Evolutionary conservation across 2,888 invertebrate species (phyloP).

Genomic region (Apocheima hispidaria): DNA sequence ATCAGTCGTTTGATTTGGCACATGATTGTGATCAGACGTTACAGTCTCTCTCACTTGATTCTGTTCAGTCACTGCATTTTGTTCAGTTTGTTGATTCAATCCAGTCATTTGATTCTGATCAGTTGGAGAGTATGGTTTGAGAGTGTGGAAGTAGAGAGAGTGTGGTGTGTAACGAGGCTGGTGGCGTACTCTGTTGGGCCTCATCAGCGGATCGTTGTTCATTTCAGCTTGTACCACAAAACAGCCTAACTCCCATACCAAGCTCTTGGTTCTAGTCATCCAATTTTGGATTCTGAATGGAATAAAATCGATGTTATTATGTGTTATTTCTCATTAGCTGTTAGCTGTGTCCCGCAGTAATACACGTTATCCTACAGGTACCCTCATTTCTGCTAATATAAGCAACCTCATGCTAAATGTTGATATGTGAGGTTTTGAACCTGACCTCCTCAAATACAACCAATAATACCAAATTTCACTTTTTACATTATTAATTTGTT

Average conservation of each 20-base stretch:
- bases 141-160: background rate
- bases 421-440: too few species aligned
- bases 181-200: background rate
- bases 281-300: slow-evolving; percentile 1
- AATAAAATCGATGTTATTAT: background rate
- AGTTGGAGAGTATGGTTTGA: background rate
- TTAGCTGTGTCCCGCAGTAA: too few species aligned
- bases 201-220: slow-evolving; percentile 5
- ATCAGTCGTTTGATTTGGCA: background rate
- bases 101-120: background rate
- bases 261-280: background rate
- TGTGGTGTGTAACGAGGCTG: background rate
- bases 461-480: too few species aligned
- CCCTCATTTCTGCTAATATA: too few species aligned
- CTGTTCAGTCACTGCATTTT: background rate
- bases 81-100: background rate
- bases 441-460: too few species aligned
- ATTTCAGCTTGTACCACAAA: slow-evolving; percentile 1
- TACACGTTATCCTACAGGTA: too few species aligned
- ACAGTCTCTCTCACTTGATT: background rate
- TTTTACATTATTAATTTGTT: too few species aligned
- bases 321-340: background rate
- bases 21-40: too few species aligned
- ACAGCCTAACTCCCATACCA: slow-evolving; percentile 1
- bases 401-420: too few species aligned